Percentiles rank a stretch among this genome's conserved stretches.
Evolutionary conservation across 2,888 invertebrate genomes (phyloP).

Genomic region (Phortica magna): DNA sequence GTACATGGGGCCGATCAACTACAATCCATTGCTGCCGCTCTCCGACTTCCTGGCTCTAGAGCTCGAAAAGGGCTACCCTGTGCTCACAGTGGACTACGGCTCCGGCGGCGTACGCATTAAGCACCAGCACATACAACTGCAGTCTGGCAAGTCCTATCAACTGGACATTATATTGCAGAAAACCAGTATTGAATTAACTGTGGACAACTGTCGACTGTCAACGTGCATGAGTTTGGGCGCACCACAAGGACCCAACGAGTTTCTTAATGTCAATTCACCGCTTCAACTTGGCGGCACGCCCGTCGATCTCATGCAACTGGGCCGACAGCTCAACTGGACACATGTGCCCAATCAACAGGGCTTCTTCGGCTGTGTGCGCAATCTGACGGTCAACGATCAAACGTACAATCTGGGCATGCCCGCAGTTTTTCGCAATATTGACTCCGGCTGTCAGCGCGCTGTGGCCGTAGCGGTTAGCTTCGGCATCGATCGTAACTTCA

Average conservation of each 20-base stretch:
- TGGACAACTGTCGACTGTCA: constrained; percentile 86
- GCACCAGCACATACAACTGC: constrained; percentile 85
- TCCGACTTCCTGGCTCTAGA: constrained; percentile 95
- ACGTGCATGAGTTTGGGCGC: constrained; percentile 85
- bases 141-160: constrained; percentile 91
- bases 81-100: constrained; percentile 92
- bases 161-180: constrained; percentile 87
- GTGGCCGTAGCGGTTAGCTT: constrained; percentile 88
- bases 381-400: constrained; percentile 91
- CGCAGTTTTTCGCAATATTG: constrained; percentile 84
- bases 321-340: constrained; percentile 84
- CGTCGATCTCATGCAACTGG: constrained; percentile 82
- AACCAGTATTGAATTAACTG: constrained; percentile 85
- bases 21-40: constrained; percentile 82
- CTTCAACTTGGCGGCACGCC: constrained; percentile 90
- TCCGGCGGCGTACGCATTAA: constrained; percentile 86
- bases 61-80: constrained; percentile 88
- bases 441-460: constrained; percentile 86
- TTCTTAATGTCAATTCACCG: constrained; percentile 90
- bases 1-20: constrained; percentile 90
- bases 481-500: constrained; percentile 90
- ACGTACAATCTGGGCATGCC: constrained; percentile 94
- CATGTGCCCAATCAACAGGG: constrained; percentile 84
- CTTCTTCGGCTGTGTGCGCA: constrained; percentile 93
- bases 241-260: constrained; percentile 85